A percentile compares a stretch with the other conserved stretches of the same genome.
These are phyloP conservation scores for Formica exsecta DNA, from an alignment of 1,140 invertebrate genomes.

Conservation along the genomic window DNA sequence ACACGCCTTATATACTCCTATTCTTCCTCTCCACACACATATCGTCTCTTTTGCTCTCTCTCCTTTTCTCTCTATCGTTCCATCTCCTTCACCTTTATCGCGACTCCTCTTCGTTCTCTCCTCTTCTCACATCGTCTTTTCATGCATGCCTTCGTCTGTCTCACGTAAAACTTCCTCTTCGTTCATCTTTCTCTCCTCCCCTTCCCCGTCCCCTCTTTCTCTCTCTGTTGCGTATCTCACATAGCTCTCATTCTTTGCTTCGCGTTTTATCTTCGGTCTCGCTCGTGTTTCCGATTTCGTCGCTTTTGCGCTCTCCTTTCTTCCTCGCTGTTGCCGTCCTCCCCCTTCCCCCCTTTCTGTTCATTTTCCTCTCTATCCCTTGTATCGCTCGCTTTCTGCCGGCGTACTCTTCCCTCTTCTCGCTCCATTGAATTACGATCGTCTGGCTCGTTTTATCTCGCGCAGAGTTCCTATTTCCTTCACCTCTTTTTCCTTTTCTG, in stretches of 20 bases:
- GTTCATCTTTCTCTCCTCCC: constrained; percentile 31
- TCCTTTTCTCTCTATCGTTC: background rate
- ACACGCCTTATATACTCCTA: constrained; percentile 19
- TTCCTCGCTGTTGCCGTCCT: constrained; percentile 58
- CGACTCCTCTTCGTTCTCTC: no score
- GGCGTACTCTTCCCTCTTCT: constrained; percentile 65
- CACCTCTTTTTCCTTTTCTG: constrained; percentile 48
- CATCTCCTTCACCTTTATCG: constrained; percentile 23
- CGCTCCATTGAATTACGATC: constrained; percentile 64
- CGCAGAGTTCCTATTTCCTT: constrained; percentile 54
- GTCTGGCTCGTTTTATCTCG: constrained; percentile 52
- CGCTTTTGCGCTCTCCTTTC: constrained; percentile 59
- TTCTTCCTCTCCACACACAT: constrained; percentile 40
- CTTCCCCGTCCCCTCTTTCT: constrained; percentile 24
- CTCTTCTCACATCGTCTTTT: no score
- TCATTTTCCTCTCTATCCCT: constrained; percentile 20
- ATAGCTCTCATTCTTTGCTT: constrained; percentile 46
- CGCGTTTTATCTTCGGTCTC: constrained; percentile 56
- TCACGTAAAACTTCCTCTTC: constrained; percentile 10
- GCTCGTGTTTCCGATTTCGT: constrained; percentile 68
- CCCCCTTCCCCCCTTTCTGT: background rate
- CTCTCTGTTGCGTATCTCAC: constrained; percentile 43
- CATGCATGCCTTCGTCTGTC: background rate
- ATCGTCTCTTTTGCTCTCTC: background rate
- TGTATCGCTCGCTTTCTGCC: constrained; percentile 44